Base-by-base conservation (phyloP, 2,113 vertebrate genomes). In the Cisticola juncidis region DNA sequence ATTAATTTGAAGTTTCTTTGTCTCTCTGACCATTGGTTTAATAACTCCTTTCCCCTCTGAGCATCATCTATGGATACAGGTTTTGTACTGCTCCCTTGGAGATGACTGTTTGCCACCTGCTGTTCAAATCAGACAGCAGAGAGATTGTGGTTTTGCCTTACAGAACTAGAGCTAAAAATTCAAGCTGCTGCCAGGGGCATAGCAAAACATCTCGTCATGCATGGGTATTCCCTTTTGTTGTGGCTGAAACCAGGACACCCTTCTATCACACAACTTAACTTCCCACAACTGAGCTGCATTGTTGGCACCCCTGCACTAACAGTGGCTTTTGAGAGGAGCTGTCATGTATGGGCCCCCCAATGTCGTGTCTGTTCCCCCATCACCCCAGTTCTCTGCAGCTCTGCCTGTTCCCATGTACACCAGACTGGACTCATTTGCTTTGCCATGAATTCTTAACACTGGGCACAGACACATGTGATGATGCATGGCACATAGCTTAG, bases 391-490 rank as follows among this genome's bases (percentile, higher is more conserved):
- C 23, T 51, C 22, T 51, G 15, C 23, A 26, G 40, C 47, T 77
- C 40, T 60, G 18, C 4, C 35, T 72, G 45, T 70, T 89, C 82
- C 48, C 17, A 47, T 6, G 12, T 9, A 2, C n/a, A 26, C 42
- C 38, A 20, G 5, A 23, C 25, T 24, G 13, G 84, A 61, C 5
- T 81, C 0, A 9, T n/a, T 60, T 61, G 28, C 17, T 77, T 77
- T 61, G 11, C 40, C 36, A 7, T n/a, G 62, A 65, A 24, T 56
- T 76, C 64, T 44, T 48, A 44, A 40, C 60, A 23, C 54, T 44
- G 11, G 4, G 51, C 35, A 35, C 18, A 64, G 29, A 28, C 3
- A 14, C 5, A 2, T 0, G 0, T 44, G 47, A 19, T 42, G 40
- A 54, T 38, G 23, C 29, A 21, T 7, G 11, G 25, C n/a, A 2